Evolutionary conservation across 2,113 vertebrate genomes (phyloP).

Genomic region (Paradoxurus hermaphroditus): DNA sequence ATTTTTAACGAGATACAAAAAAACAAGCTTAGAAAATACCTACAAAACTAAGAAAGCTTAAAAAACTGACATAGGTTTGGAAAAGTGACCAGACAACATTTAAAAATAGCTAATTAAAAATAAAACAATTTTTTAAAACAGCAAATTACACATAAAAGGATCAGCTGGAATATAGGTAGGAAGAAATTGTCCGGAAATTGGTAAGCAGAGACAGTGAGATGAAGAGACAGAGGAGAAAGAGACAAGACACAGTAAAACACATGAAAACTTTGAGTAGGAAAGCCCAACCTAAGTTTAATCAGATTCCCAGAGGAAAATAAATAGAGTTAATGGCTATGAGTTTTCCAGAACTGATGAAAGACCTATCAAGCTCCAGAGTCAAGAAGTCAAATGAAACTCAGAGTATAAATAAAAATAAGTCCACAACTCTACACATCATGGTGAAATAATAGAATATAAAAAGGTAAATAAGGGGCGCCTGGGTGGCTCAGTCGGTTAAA

Average conservation of each 20-base stretch:
- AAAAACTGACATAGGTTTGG: background rate
- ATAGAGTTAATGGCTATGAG: background rate
- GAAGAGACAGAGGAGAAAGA: background rate
- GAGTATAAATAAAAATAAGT: background rate
- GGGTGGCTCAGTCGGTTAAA: too few species aligned
- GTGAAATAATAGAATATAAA: background rate
- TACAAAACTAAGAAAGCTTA: background rate
- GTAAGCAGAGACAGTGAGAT: background rate
- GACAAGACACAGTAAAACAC: background rate
- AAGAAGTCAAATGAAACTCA: background rate
- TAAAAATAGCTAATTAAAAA: background rate
- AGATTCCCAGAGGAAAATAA: background rate
- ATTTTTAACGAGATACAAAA: background rate
- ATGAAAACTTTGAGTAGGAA: background rate
- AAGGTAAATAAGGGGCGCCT: too few species aligned
- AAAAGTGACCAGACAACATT: background rate
- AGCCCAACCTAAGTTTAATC: background rate
- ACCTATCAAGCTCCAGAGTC: background rate
- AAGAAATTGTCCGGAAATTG: constrained; percentile 10
- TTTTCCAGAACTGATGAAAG: background rate
- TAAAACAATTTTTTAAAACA: background rate
- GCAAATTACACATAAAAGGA: background rate
- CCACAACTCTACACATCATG: background rate
- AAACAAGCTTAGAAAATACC: background rate
- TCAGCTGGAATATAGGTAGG: background rate